Evolutionary conservation across 2,888 invertebrate genomes (phyloP).

Genomic region (Pandemis cinnamomeana): DNA sequence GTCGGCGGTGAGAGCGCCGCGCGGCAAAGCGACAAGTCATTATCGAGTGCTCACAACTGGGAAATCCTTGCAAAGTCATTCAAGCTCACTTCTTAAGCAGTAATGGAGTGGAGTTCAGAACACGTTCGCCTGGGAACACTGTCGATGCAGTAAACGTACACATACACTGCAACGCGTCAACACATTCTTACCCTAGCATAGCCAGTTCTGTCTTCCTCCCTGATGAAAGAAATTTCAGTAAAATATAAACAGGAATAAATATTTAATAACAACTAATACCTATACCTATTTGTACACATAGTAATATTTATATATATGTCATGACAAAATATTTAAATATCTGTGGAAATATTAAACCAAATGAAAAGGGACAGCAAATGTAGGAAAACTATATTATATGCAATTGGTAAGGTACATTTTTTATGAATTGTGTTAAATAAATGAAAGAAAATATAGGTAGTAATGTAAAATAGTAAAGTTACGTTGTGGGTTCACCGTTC

Average conservation of each 20-base stretch:
- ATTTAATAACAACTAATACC: conserved; percentile 47
- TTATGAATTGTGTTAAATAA: conserved; percentile 33
- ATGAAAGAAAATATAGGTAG: conserved; percentile 12
- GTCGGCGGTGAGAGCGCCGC: conserved; percentile 45
- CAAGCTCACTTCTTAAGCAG: conserved; percentile 60
- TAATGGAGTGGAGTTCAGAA: conserved; percentile 49
- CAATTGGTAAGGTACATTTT: conserved; percentile 17
- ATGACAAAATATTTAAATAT: conserved; percentile 13
- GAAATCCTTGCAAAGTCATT: conserved; percentile 50
- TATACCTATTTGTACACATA: conserved; percentile 44
- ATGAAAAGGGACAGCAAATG: conserved; percentile 17
- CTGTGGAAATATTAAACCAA: conserved; percentile 21
- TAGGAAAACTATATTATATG: conserved; percentile 12
- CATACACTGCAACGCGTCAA: conserved; percentile 77
- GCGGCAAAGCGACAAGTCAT: conserved; percentile 63
- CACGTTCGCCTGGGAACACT: conserved; percentile 49
- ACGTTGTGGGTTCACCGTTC: conserved; percentile 6
- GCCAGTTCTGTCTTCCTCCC: conserved; percentile 85
- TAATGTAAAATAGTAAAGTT: conserved; percentile 39
- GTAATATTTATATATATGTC: conserved; percentile 22
- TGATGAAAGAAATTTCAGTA: conserved; percentile 82
- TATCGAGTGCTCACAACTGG: conserved; percentile 54
- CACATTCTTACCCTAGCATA: conserved; percentile 84
- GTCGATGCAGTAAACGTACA: conserved; percentile 66
- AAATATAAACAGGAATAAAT: conserved; percentile 52